Evolutionary conservation across 2,113 vertebrate genomes (phyloP), one percentile per base, ranked within the genome.

Genomic region (Lampris megalopsis): DNA sequence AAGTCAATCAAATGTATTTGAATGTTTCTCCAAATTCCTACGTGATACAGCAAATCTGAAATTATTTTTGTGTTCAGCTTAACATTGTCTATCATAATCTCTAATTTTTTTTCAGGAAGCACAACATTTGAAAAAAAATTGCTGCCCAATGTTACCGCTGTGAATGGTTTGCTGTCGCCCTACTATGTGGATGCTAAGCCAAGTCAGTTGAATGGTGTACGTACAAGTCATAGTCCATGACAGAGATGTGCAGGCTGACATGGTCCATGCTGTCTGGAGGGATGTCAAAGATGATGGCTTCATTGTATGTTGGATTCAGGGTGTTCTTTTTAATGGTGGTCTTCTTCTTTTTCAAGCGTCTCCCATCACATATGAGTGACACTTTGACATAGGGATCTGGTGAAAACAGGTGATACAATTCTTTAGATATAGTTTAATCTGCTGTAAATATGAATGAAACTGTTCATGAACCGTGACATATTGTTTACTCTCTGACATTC

Each of bases 241-340:
- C 96, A 0, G 98, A 99, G 93, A 99, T 98, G 90, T 99, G 96
- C 75, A 99, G 94, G 87, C 96, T 97, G 95, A 99, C 98, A 90
- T 99, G 97, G 90, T 99, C 98, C 97, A 99, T 99, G 69, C 96
- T 99, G 90, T 99, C 98, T 0, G 97, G 98, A 0, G 98, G 98
- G 70, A 99, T 99, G 95, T 99, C 98, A 71, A 99, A 99, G 93
- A 99, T 98, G 91, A 99, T 97, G 91, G 98, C 97, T 92, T 99
- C 98, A 0, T 99, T 99, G 94, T 99, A 99, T 82, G 95, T 95
- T 8, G 98, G 98, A 79, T 99, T 99, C 82, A 99, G 94, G 0
- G 98, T 99, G 91, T 99, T 99, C 91, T 98, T 99, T 86, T 99
- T 99, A 45, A 98, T 99, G 88, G 97, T 98, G 0, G 97, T 99